Conservation (phyloP, 2,113 vertebrate species). For the Cryptoleucopteryx plumbea region DNA sequence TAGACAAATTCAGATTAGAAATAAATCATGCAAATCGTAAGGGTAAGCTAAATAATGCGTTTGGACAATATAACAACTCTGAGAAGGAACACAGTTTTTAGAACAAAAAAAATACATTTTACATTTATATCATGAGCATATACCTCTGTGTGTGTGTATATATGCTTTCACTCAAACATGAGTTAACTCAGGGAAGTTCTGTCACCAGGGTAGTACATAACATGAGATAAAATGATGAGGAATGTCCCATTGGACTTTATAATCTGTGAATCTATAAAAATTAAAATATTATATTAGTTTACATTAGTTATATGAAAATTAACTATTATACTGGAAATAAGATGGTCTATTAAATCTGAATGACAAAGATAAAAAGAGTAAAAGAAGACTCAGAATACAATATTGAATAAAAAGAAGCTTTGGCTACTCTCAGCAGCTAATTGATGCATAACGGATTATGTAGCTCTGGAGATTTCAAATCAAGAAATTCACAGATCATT, state of each 20-base stretch:
- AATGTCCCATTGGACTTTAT: background rate
- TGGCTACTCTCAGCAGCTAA: conserved; percentile 24
- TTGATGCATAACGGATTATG: conserved; percentile 32
- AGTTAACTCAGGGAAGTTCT: background rate
- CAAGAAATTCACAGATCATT: conserved; percentile 16
- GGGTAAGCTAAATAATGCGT: background rate
- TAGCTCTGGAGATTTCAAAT: conserved; percentile 35
- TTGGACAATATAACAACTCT: background rate
- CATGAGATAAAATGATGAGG: background rate
- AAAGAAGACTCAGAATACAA: background rate
- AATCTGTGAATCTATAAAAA: background rate
- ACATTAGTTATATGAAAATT: background rate
- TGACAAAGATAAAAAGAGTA: background rate
- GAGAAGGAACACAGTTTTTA: background rate
- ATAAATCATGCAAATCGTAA: background rate
- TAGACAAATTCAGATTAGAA: background rate
- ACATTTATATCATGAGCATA: background rate
- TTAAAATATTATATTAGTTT: background rate
- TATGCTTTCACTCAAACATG: background rate
- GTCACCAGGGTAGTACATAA: background rate
- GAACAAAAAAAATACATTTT: background rate
- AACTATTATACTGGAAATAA: background rate
- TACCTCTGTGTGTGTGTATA: rapidly evolving
- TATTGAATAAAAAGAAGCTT: background rate
- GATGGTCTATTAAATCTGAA: background rate